Evolutionary conservation across 1,140 invertebrate species (phyloP).

Genomic region (Trichonephila clavata): DNA sequence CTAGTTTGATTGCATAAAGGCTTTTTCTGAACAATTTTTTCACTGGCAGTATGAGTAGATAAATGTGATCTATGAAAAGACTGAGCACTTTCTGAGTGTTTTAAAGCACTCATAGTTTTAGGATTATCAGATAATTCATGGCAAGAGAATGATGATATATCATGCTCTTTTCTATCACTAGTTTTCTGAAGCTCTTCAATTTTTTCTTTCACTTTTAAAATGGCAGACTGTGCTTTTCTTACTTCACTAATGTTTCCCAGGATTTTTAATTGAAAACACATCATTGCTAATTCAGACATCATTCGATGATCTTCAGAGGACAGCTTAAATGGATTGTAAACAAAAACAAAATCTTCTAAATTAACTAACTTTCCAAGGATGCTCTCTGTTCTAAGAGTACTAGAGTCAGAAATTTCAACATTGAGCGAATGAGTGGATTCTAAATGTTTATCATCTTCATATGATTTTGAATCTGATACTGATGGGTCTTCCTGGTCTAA

Average conservation of each 20-base stretch:
- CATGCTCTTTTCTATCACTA: conserved; percentile 51
- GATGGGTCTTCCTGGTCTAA: conserved; percentile 70
- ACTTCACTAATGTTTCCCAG: conserved; percentile 66
- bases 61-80: conserved; percentile 51
- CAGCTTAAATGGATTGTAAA: conserved; percentile 70
- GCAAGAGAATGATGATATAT: not conserved
- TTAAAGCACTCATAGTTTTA: conserved; percentile 33
- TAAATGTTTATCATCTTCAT: conserved; percentile 73
- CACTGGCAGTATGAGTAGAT: not conserved
- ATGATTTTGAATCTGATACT: conserved; percentile 71
- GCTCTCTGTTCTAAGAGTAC: conserved; percentile 74
- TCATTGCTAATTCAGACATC: conserved; percentile 66
- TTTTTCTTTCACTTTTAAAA: conserved; percentile 63
- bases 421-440: conserved; percentile 67
- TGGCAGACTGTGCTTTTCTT: conserved; percentile 11
- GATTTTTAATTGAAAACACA: conserved; percentile 73
- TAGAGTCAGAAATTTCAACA: conserved; percentile 74
- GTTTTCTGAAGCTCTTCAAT: conserved; percentile 55
- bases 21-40: conserved; percentile 25
- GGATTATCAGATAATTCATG: conserved; percentile 34
- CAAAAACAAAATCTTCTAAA: conserved; percentile 75
- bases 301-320: conserved; percentile 53
- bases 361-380: conserved; percentile 66
- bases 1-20: conserved; percentile 32
- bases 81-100: conserved; percentile 69